Evolutionary conservation across 2,888 invertebrate genomes (phyloP).

Genomic region (Congeria kusceri): DNA sequence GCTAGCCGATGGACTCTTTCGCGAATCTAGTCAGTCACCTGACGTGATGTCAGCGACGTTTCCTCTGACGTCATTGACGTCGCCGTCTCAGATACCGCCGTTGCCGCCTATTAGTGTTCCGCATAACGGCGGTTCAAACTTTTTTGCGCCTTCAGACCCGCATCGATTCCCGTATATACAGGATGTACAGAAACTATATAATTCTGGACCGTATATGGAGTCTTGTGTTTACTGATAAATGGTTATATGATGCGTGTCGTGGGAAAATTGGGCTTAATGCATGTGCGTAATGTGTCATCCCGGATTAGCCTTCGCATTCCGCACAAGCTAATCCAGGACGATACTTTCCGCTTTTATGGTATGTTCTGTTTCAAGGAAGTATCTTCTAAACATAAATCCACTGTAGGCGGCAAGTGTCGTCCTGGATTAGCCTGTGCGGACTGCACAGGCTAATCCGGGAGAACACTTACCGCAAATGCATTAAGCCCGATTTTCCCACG

Average conservation of each 20-base stretch:
- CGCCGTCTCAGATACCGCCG: conserved; percentile 54
- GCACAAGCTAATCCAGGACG: too few species aligned
- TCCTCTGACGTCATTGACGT: conserved; percentile 60
- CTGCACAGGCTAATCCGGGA: too few species aligned
- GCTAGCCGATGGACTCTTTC: conserved; percentile 62
- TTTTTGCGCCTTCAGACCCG: conserved; percentile 62
- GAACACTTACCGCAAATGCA: too few species aligned
- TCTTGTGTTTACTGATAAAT: conserved; percentile 76
- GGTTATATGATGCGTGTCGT: background rate
- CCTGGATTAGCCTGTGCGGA: too few species aligned
- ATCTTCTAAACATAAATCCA: too few species aligned
- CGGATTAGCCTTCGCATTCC: too few species aligned
- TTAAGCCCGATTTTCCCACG: too few species aligned
- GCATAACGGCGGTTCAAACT: conserved; percentile 52
- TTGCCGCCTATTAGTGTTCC: conserved; percentile 64
- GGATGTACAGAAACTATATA: conserved; percentile 79
- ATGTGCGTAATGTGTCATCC: too few species aligned
- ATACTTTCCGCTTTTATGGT: too few species aligned
- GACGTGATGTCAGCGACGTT: conserved; percentile 60
- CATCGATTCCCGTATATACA: conserved; percentile 79
- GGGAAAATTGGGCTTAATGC: too few species aligned
- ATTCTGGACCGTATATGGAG: conserved; percentile 78
- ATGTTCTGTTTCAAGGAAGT: too few species aligned
- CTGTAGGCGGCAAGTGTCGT: too few species aligned
- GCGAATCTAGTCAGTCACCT: conserved; percentile 65